Conservation (phyloP, 1,140 invertebrate species). For the Archegozetes longisetosus region DNA sequence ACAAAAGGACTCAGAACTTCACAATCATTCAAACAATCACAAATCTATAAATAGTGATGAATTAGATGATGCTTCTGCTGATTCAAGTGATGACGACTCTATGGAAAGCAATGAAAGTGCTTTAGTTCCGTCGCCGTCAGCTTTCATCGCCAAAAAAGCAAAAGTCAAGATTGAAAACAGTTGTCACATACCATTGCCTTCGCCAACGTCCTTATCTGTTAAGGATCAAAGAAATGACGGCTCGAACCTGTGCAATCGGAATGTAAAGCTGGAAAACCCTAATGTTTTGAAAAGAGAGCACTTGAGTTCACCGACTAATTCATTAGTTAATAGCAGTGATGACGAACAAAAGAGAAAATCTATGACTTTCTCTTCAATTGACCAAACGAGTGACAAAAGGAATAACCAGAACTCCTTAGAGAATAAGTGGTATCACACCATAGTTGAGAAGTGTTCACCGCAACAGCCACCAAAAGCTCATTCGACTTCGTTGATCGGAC, state of each 20-base stretch:
- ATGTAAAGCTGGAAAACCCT: neutral
- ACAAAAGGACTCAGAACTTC: neutral
- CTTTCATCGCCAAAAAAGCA: slow-evolving; percentile 10
- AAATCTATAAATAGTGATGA: neutral
- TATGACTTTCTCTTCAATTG: neutral
- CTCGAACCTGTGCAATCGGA: neutral
- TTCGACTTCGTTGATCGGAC: neutral
- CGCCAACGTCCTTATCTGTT: neutral
- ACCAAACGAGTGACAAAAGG: neutral
- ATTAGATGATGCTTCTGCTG: slow-evolving; percentile 1
- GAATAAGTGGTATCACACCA: neutral
- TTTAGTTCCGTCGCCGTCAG: slow-evolving; percentile 2
- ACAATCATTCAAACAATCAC: neutral
- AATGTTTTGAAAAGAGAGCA: neutral
- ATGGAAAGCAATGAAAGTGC: slow-evolving; percentile 10
- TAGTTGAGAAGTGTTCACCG: neutral
- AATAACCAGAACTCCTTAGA: neutral
- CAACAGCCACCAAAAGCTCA: slow-evolving; percentile 11
- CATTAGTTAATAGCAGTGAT: neutral
- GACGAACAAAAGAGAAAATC: neutral
- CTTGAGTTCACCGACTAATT: neutral
- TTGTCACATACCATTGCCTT: neutral
- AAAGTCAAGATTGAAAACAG: slow-evolving; percentile 15
- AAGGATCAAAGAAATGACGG: neutral
- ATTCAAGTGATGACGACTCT: slow-evolving; percentile 14